Percentiles rank a stretch among this genome's conserved stretches.
Evolutionary conservation across 2,797 vertebrate species (phyloP).

Genomic region (Borostomias antarcticus): DNA sequence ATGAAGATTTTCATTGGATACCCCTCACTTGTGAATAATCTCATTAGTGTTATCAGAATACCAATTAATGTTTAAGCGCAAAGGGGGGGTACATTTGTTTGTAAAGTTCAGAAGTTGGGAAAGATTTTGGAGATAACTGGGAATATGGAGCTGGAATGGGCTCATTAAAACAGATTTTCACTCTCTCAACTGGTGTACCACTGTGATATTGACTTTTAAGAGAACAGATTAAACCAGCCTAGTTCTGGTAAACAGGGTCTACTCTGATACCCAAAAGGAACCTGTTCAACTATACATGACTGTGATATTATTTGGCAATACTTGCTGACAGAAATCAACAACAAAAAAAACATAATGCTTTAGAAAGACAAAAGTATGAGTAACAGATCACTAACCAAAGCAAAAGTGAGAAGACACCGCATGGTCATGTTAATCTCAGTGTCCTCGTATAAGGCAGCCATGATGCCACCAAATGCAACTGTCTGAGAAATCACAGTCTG

Average conservation of each 20-base stretch:
- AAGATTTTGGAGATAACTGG: neutral
- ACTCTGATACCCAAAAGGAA: conserved; percentile 45
- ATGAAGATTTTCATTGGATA: neutral
- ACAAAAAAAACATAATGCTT: neutral
- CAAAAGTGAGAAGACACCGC: too few species aligned
- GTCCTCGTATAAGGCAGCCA: neutral
- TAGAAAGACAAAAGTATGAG: neutral
- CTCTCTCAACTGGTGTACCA: neutral
- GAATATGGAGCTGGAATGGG: conserved; percentile 1
- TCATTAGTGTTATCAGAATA: conserved; percentile 18
- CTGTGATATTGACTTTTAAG: conserved; percentile 20
- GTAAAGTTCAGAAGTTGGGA: neutral
- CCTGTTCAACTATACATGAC: conserved; percentile 62
- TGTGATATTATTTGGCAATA: conserved; percentile 31
- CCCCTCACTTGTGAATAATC: neutral
- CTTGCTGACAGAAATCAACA: neutral
- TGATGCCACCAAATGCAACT: conserved; percentile 19
- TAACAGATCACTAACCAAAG: neutral
- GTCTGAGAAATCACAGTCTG: conserved; percentile 18
- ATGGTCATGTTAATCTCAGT: too few species aligned
- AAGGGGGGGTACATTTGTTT: too few species aligned
- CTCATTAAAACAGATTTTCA: neutral
- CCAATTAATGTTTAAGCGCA: conserved; percentile 7
- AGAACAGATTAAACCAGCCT: conserved; percentile 17
- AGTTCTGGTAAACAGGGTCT: conserved; percentile 23